Evolutionary conservation across 23 tunicate genomes (phyloP), one percentile per base, ranked within the genome.

Genomic region (Styela clava): DNA sequence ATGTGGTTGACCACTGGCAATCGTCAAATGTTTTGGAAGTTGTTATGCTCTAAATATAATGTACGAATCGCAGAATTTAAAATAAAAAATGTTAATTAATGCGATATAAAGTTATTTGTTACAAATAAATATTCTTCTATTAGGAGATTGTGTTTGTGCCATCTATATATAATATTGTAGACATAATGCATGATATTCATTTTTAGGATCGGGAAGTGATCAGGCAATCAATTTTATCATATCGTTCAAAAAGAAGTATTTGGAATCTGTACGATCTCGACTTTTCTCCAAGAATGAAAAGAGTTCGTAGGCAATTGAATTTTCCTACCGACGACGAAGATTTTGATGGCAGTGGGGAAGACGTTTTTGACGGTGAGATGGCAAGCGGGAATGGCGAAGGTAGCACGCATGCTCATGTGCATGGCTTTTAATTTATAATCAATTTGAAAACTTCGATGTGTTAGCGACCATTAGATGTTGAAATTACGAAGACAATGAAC

Each of bases 271-370:
- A 20, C 16, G 65, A 36, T 18, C 28, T 16, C 24, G 65, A 76
- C 16, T 24, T 20, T 21, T 76, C 29, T n/a, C 28, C 81, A 76
- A 28, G 62, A 12, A 25, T 32, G 21, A 63, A 77, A 33, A 62
- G 86, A 78, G n/a, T 52, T 20, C 73, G 80, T 3, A 71, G 88
- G 61, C 84, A 79, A 78, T 44, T 12, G 12, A 34, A 35, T 1
- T 82, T 87, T 65, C 86, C 86, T 12, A 83, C 86, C 16, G 94
- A 83, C 52, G 87, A 83, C 71, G 87, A 78, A 78, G 94, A 89
- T 74, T 62, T 65, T 16, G 84, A 74, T 28, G 94, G 88, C 2
- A 84, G 94, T 34, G 88, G 94, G 31, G 63, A 35, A 67, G 71
- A 25, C 16, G 24, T 67, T 67, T 12, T 18, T 1, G 31, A 27